Base-by-base conservation (phyloP, 2,888 invertebrate genomes). In the Trachelus tabidus region DNA sequence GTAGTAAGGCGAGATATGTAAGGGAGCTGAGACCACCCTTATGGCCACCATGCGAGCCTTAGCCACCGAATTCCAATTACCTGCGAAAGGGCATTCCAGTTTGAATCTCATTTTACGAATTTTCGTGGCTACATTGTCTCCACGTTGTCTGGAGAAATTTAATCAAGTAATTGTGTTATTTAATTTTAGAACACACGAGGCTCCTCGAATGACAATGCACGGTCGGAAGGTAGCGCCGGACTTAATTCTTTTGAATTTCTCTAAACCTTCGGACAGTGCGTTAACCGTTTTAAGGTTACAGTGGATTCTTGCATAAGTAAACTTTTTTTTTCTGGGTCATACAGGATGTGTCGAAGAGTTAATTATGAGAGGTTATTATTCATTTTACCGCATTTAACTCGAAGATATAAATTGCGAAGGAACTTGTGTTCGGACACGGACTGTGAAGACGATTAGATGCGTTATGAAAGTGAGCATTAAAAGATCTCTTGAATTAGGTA, bases 21-120 rank as follows among this genome's bases (percentile, higher is more conserved):
- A 77, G 74, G 73, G 68, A 68, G 79, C 75, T 12, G 35, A 74
- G 77, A 79, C 76, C 76, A 76, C 76, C 78, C 71, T 56, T 78
- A 73, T 23, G 30, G 71, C 69, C 73, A 68, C 30, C 35, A 33
- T n/a, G 40, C 23, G 35, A 34, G n/a, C 74, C 23, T 4, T 56
- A 11, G 74, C 35, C 74, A 34, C 74, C 74, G 35, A 73, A 35
- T 73, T n/a, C 74, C 74, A 35, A 73, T 73, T 73, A 73, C 30
- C 35, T 34, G 74, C 74, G 23, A 71, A 71, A 71, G 71, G 71
- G 6, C 31, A 15, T 30, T 71, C 15, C 33, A 33, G 2, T 11
- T 71, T 33, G 31, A 56, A 56, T 23, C 23, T 23, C 23, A 56
- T 23, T 56, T 56, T 9, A 15, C 0, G 23, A 56, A 9, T 56